Conservation (phyloP, 2,113 vertebrate species). For the Stigmatopora nigra region DNA sequence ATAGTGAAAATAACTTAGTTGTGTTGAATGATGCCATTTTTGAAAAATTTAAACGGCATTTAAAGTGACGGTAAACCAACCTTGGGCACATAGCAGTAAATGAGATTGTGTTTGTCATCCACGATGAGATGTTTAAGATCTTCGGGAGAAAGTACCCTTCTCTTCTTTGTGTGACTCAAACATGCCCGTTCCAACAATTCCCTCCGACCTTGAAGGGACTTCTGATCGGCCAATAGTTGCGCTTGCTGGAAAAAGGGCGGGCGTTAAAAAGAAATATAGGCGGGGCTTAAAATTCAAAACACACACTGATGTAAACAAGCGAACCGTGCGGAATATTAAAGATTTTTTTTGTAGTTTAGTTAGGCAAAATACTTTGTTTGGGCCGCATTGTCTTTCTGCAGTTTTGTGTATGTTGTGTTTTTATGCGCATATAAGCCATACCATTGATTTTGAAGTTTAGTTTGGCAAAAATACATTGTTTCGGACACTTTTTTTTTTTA, state of each 20-base stretch:
- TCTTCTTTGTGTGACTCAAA: conserved; percentile 75
- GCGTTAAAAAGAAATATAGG: neutral
- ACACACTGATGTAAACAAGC: conserved; percentile 3
- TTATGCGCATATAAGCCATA: too few species aligned
- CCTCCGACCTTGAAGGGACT: conserved; percentile 76
- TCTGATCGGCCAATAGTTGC: conserved; percentile 65
- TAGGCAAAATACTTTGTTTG: too few species aligned
- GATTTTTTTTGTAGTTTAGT: too few species aligned
- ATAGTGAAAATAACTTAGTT: too few species aligned
- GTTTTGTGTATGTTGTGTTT: too few species aligned
- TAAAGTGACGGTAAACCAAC: conserved; percentile 30
- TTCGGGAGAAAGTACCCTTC: conserved; percentile 75
- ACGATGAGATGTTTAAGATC: conserved; percentile 91
- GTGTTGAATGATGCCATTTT: too few species aligned
- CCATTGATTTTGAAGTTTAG: too few species aligned
- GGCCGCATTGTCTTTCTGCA: too few species aligned
- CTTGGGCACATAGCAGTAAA: conserved; percentile 98
- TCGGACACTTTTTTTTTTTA: too few species aligned
- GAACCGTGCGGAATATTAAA: too few species aligned
- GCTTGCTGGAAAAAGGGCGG: conserved; percentile 35
- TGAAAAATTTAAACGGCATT: neutral
- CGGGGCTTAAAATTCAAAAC: neutral
- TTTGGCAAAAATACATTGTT: too few species aligned
- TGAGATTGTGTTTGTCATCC: conserved; percentile 81
- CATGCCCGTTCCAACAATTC: conserved; percentile 76